A percentile compares a stretch with the other conserved stretches of the same genome.
phyloP scores from a whole-genome alignment of 2,113 vertebrate genomes.

The Gopherus evgoodei region DNA sequence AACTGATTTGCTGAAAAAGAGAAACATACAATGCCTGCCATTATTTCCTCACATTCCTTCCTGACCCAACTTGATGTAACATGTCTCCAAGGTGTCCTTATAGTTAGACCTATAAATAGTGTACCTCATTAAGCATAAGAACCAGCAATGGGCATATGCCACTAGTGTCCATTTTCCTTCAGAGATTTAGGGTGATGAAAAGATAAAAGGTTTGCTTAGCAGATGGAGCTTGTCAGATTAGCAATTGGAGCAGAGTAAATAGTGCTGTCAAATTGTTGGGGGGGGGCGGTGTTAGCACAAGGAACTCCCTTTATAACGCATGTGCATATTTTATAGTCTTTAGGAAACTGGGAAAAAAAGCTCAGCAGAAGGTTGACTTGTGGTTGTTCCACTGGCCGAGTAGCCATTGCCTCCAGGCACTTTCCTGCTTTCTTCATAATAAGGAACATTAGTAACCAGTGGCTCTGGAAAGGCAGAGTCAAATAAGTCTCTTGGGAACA shows the following conservation, averaged over 20 bases:
- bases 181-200: slow-evolving; percentile 76
- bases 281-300: slow-evolving; percentile 67
- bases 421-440: slow-evolving; percentile 76
- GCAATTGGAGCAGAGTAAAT: slow-evolving; percentile 75
- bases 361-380: slow-evolving; percentile 79
- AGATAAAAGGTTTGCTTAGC: slow-evolving; percentile 80
- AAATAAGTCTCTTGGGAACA: slow-evolving; percentile 79
- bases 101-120: slow-evolving; percentile 64
- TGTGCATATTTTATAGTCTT: slow-evolving; percentile 80
- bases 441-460: slow-evolving; percentile 91
- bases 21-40: not conserved
- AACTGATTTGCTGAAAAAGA: not conserved
- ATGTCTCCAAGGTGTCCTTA: slow-evolving; percentile 37
- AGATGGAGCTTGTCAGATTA: slow-evolving; percentile 87
- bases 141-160: slow-evolving; percentile 75
- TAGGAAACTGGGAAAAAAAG: not conserved
- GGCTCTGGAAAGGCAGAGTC: slow-evolving; percentile 81
- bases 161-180: slow-evolving; percentile 79
- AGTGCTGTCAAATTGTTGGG: slow-evolving; percentile 60
- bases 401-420: slow-evolving; percentile 77
- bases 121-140: slow-evolving; percentile 72
- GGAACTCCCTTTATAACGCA: slow-evolving; percentile 71
- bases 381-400: slow-evolving; percentile 66
- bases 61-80: slow-evolving; percentile 25
- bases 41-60: not conserved